These are phyloP conservation scores for Heteromurus nitidus DNA, from an alignment of 2,888 invertebrate species.

Conservation along the genomic window DNA sequence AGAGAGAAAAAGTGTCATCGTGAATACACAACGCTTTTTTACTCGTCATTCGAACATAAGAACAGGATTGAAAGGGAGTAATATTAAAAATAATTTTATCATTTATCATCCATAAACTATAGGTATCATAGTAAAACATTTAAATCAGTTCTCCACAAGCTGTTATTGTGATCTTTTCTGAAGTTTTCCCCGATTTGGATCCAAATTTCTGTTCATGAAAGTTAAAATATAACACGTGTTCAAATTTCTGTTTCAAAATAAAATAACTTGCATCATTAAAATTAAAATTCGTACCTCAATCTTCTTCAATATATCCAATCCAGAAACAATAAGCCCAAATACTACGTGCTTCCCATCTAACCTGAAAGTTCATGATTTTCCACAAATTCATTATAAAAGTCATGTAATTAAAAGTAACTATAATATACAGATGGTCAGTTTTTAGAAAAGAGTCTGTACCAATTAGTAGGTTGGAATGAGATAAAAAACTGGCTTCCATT, in stretches of 20 bases:
- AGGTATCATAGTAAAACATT: too few relatives aligned
- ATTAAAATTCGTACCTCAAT: slow-evolving; percentile 81
- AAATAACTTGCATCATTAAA: background rate
- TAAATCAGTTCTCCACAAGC: slow-evolving; percentile 88
- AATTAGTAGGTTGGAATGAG: slow-evolving; percentile 85
- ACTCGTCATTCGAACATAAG: background rate
- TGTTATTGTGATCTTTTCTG: slow-evolving; percentile 86
- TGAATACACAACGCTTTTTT: background rate
- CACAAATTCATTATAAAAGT: slow-evolving; percentile 8
- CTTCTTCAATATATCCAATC: slow-evolving; percentile 92
- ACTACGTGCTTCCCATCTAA: slow-evolving; percentile 98
- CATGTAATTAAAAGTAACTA: background rate
- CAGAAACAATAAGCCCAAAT: slow-evolving; percentile 96
- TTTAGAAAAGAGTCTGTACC: slow-evolving; percentile 78
- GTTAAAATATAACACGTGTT: slow-evolving; percentile 3
- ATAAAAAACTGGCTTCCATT: slow-evolving; percentile 99
- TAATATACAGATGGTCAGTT: too few relatives aligned
- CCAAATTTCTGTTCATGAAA: slow-evolving; percentile 80
- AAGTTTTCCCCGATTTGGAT: slow-evolving; percentile 85
- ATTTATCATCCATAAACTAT: slow-evolving; percentile 4
- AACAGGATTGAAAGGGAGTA: background rate
- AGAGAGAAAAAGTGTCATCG: background rate
- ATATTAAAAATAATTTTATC: background rate
- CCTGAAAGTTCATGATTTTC: slow-evolving; percentile 76
- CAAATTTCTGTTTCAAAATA: slow-evolving; percentile 2